Conservation (phyloP, 2,797 vertebrate species). For the Centropyge bicolor region DNA sequence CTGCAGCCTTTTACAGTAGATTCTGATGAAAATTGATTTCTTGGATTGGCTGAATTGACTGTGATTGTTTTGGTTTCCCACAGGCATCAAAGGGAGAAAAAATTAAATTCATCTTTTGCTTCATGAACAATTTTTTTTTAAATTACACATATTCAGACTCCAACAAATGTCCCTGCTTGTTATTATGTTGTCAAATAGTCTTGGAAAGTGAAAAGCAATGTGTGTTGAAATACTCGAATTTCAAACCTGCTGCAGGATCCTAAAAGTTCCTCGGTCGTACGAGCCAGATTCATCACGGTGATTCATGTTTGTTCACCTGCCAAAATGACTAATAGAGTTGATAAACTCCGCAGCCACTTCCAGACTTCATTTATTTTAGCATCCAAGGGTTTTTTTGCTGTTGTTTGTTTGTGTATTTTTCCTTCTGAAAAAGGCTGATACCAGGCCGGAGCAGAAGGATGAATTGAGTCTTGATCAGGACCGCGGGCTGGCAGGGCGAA, state of each 20-base stretch:
- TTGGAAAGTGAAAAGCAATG: not conserved
- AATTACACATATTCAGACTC: not conserved
- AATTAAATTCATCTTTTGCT: not conserved
- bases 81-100: conserved; percentile 1
- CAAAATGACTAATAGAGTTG: conserved; percentile 33
- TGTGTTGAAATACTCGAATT: not conserved
- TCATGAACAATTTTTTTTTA: not conserved
- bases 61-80: conserved; percentile 37
- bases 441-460: not conserved
- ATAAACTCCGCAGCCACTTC: conserved; percentile 27
- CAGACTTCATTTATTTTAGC: conserved; percentile 19
- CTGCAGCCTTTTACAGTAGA: not conserved
- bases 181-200: not conserved
- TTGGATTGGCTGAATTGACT: conserved; percentile 18
- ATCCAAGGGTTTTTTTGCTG: not conserved
- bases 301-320: conserved; percentile 9
- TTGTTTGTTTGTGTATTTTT: not conserved
- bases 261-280: not conserved
- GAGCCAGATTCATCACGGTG: conserved; percentile 17
- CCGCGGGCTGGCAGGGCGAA: conserved; percentile 10
- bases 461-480: conserved; percentile 27
- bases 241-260: not conserved
- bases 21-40: not conserved
- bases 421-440: not conserved
- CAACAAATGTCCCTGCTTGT: not conserved